A percentile compares a stretch with the other conserved stretches of the same genome.
phyloP scores from a whole-genome alignment of 1,140 invertebrate species.

The Parapsyche elsis region DNA sequence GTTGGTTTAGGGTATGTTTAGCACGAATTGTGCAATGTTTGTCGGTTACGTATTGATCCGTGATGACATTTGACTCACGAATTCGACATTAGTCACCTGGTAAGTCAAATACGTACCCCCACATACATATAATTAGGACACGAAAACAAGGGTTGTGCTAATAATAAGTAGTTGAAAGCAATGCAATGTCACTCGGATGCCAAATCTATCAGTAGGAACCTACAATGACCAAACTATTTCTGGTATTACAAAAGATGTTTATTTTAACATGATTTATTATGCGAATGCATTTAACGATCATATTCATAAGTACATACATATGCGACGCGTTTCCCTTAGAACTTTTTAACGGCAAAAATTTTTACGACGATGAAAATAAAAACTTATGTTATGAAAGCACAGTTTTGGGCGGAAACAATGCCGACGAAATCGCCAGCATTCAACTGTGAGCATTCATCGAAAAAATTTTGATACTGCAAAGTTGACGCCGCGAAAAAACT shows the following conservation, averaged over 20 bases:
- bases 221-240: too few species aligned
- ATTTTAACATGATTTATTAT: too few species aligned
- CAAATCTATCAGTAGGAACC: too few species aligned
- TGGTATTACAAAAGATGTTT: too few species aligned
- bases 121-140: too few species aligned
- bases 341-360: not conserved
- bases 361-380: not conserved
- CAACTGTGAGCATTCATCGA: conserved; percentile 8
- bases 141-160: too few species aligned
- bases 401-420: conserved; percentile 4
- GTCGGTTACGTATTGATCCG: conserved; percentile 8
- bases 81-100: conserved; percentile 34
- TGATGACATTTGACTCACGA: conserved; percentile 43
- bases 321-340: not conserved
- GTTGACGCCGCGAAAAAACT: not conserved
- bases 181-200: too few species aligned
- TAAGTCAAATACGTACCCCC: too few species aligned
- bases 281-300: too few species aligned
- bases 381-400: not conserved
- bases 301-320: not conserved
- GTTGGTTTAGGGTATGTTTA: not conserved
- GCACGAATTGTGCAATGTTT: conserved; percentile 41
- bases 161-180: too few species aligned
- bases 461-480: not conserved
- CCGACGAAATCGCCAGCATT: conserved; percentile 18